A percentile compares a stretch with the other conserved stretches of the same genome.
Conservation (phyloP, 2,113 vertebrate species). For the Lipotes vexillifer region DNA sequence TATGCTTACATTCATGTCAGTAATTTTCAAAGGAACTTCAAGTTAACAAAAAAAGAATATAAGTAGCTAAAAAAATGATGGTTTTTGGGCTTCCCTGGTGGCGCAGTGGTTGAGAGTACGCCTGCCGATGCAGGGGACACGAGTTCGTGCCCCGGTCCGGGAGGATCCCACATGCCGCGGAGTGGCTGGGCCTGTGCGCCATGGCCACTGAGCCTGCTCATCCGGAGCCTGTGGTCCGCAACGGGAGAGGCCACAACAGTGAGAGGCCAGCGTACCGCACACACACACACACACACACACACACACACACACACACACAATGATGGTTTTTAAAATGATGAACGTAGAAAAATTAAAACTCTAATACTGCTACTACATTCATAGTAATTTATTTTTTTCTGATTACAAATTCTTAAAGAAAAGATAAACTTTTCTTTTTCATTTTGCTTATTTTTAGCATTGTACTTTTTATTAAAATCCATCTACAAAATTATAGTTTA, state of each 20-base stretch:
- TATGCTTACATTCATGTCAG: background rate
- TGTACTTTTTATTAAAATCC: background rate
- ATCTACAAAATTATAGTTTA: background rate
- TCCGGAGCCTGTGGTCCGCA: too few species aligned
- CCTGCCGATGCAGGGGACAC: too few species aligned
- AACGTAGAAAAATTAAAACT: background rate
- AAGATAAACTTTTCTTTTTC: background rate
- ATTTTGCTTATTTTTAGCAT: background rate
- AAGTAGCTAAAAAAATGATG: background rate
- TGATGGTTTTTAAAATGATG: background rate
- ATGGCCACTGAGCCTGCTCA: too few species aligned
- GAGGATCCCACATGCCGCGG: too few species aligned
- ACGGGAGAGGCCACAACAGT: too few species aligned
- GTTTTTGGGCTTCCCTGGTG: too few species aligned
- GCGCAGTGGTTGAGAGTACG: too few species aligned
- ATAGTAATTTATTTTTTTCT: background rate
- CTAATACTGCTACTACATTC: background rate
- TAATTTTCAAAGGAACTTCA: background rate
- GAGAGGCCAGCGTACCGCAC: too few species aligned
- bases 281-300: too few species aligned
- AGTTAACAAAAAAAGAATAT: background rate
- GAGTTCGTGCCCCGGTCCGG: too few species aligned
- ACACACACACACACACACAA: too few species aligned
- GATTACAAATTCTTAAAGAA: background rate
- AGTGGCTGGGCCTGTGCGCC: too few species aligned